Evolutionary conservation across 2,888 invertebrate species (phyloP), one percentile per base, ranked within the genome.

Genomic region (Amiota mariae): DNA sequence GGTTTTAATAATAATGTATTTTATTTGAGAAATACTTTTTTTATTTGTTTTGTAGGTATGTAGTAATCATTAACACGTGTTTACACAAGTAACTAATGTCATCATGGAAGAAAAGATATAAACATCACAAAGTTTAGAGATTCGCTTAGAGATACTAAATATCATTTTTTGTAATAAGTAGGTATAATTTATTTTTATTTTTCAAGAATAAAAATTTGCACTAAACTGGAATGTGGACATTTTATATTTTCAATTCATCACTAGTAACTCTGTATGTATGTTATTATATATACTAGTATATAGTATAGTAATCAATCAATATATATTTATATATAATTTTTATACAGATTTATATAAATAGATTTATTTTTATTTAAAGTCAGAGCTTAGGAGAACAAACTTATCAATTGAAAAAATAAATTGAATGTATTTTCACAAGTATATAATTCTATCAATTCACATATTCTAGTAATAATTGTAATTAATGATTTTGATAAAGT

Each of bases 91-190:
- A 59, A 59, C 15, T 24, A 59, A 59, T 59, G 57, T n/a, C 13
- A 2, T 57, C 56, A 13, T 59, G 59, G 59, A 59, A 59, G 59
- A 59, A 59, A 59, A 24, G 12, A 11, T 18, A 59, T 59, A 59
- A 59, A 59, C 20, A 59, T 59, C 59, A 59, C 59, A 59, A 59
- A 59, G 20, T 59, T 59, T 59, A 24, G 24, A 59, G 24, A 24
- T 59, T 57, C 18, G n/a, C 18, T 18, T 56, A 56, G 18, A 20
- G 24, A 59, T 24, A 59, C 20, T 59, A 59, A 59, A 20, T 24
- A 59, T 59, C 18, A 24, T 20, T 20, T 24, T 20, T 18, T 20
- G 24, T 12, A 20, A 11, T 18, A 59, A 59, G 20, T 20, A 24
- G 11, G 15, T n/a, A 15, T 20, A 57, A 3, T 2, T n/a, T 20